These are phyloP conservation scores for Mnemiopsis leidyi DNA, from an alignment of 37 sponge, comb jelly and placozoan genomes.

Conservation along the genomic window DNA sequence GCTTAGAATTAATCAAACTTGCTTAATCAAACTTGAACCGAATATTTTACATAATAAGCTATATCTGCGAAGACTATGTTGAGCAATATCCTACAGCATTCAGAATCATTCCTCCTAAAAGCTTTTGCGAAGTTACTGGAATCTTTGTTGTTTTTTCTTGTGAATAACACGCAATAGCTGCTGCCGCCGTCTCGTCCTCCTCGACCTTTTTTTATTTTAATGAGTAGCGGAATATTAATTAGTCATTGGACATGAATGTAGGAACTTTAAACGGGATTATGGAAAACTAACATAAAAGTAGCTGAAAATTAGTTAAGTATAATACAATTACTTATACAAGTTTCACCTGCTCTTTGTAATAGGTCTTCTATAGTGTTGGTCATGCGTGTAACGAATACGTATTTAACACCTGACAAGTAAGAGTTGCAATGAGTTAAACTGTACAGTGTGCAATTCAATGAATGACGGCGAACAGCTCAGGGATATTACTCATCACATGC, in stretches of 20 bases:
- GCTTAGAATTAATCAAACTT: no score
- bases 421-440: no score
- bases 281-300: no score
- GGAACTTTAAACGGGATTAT: no score
- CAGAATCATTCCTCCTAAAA: not conserved
- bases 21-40: no score
- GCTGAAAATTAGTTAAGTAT: not conserved
- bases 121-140: not conserved
- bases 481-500: no score
- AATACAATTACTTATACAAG: no score
- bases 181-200: not conserved
- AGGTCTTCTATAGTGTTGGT: not conserved
- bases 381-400: not conserved
- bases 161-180: not conserved
- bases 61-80: not conserved
- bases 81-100: not conserved
- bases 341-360: constrained; percentile 3
- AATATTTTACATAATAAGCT: no score
- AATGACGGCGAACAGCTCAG: no score
- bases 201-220: not conserved
- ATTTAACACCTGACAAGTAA: constrained; percentile 23
- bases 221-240: no score
- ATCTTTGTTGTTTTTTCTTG: not conserved
- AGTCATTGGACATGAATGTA: no score
- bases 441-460: no score